Percentiles rank a stretch among this genome's conserved stretches.
Evolutionary conservation across 2,888 invertebrate species (phyloP).

Genomic region (Athalia cordata): DNA sequence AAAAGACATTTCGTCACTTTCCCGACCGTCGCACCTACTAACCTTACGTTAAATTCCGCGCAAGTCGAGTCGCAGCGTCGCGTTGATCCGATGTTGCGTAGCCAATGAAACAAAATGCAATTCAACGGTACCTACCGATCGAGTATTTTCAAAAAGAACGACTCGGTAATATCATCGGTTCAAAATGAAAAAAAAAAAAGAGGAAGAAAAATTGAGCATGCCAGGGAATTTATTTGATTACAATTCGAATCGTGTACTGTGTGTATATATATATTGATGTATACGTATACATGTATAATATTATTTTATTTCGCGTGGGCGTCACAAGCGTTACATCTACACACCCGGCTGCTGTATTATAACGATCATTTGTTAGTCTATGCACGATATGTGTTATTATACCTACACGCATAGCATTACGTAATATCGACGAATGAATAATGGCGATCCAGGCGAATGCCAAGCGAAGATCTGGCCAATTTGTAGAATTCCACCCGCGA

Average conservation of each 20-base stretch:
- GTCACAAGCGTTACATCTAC: no score
- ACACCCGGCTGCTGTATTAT: no score
- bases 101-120: slow-evolving; percentile 26
- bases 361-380: no score
- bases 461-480: slow-evolving; percentile 36
- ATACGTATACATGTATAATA: no score
- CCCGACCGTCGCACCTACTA: slow-evolving; percentile 34
- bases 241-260: no score
- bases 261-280: no score
- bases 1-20: slow-evolving; percentile 44
- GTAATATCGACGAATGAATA: slow-evolving; percentile 21
- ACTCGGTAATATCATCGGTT: neutral
- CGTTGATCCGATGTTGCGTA: neutral
- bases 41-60: slow-evolving; percentile 28
- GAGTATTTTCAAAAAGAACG: no score
- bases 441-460: slow-evolving; percentile 20
- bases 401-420: neutral
- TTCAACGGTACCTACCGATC: neutral
- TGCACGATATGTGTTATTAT: no score
- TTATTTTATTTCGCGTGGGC: no score
- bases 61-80: slow-evolving; percentile 9
- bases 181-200: neutral
- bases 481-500: slow-evolving; percentile 27
- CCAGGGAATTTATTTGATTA: no score
- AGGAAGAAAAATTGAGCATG: neutral